phyloP scores from a whole-genome alignment of 2,113 vertebrate genomes.

The Siphamia tubifer region DNA sequence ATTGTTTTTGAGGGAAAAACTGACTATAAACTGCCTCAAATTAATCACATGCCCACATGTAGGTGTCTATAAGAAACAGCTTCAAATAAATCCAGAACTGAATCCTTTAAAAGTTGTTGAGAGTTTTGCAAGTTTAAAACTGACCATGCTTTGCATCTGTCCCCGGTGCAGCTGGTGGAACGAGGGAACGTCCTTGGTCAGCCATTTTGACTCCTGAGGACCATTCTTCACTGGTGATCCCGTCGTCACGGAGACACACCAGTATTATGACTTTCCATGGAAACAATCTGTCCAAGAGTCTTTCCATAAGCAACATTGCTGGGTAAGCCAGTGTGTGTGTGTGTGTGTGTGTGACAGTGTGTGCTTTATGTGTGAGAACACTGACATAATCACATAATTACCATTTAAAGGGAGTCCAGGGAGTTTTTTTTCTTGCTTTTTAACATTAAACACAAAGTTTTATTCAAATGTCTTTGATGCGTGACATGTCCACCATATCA shows the following conservation, averaged over 20 bases:
- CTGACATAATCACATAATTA: background rate
- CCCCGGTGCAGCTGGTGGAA: conserved; percentile 78
- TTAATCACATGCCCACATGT: no score
- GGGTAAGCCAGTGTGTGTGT: conserved; percentile 81
- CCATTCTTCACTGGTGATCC: conserved; percentile 55
- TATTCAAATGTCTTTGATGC: background rate
- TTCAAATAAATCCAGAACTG: no score
- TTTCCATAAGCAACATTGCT: conserved; percentile 98
- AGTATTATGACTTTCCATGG: conserved; percentile 76
- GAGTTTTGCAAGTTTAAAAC: no score
- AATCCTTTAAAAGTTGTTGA: no score
- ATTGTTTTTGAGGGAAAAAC: no score
- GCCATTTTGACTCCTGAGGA: conserved; percentile 91
- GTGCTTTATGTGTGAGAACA: background rate
- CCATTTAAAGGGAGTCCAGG: background rate
- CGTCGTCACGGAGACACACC: conserved; percentile 82
- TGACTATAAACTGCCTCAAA: no score
- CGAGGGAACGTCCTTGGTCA: conserved; percentile 92
- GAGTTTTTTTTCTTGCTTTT: background rate
- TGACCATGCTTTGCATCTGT: background rate
- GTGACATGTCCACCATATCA: background rate
- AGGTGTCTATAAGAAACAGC: no score
- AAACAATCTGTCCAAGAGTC: conserved; percentile 91
- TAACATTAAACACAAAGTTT: background rate
- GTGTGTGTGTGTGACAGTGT: background rate